phyloP scores from a whole-genome alignment of 2,113 vertebrate species.

The Haplochromis burtoni region DNA sequence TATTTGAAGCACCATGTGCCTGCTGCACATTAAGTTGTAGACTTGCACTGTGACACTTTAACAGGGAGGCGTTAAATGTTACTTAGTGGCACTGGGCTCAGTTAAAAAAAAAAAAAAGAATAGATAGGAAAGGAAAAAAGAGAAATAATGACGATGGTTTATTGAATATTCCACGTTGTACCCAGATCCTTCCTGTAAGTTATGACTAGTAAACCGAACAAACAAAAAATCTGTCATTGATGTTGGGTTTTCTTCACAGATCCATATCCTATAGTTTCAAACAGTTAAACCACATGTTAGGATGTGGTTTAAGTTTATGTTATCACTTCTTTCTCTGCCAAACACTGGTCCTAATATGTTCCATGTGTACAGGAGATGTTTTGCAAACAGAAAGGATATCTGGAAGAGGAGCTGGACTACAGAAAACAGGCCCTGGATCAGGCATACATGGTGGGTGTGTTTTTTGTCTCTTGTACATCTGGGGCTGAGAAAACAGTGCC shows the following conservation, averaged over 20 bases:
- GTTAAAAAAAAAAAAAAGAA: background rate
- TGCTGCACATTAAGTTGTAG: background rate
- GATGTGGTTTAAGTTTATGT: background rate
- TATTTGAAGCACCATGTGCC: background rate
- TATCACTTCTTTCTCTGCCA: background rate
- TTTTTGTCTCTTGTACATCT: background rate
- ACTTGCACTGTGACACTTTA: background rate
- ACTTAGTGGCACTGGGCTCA: background rate
- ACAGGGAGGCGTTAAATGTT: background rate
- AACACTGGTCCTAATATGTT: background rate
- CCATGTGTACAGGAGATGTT: slow-evolving; percentile 84
- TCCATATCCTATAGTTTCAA: background rate
- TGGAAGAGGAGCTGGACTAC: slow-evolving; percentile 97
- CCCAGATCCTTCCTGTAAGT: background rate
- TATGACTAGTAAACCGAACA: background rate
- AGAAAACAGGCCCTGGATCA: slow-evolving; percentile 96
- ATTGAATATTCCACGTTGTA: background rate
- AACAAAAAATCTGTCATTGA: background rate
- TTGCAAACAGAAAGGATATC: slow-evolving; percentile 98
- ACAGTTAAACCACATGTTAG: background rate
- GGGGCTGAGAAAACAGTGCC: background rate
- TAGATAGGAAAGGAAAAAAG: background rate
- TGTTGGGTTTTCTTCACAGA: background rate
- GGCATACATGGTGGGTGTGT: slow-evolving; percentile 91
- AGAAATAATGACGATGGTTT: background rate